phyloP scores from a whole-genome alignment of 2,888 invertebrate species.

The Syrphus vitripennis region DNA sequence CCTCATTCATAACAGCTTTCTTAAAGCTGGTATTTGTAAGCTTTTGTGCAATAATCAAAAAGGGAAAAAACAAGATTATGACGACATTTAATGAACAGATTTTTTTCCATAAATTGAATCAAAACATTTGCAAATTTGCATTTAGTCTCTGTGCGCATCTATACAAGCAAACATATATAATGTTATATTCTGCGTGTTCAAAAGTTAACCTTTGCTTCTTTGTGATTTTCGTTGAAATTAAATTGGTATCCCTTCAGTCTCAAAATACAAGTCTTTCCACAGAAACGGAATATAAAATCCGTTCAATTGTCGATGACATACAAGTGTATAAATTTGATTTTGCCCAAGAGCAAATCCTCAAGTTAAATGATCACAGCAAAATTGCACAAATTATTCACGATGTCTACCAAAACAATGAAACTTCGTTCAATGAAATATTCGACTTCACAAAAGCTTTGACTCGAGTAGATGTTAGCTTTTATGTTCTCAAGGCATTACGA shows the following conservation, averaged over 20 bases:
- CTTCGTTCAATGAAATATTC: background rate
- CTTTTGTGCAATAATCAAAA: background rate
- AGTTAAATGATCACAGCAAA: background rate
- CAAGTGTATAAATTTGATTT: background rate
- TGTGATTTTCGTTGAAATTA: background rate
- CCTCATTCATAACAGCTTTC: too few species aligned
- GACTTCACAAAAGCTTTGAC: slow-evolving; percentile 2
- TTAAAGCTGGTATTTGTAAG: background rate
- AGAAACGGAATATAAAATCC: background rate
- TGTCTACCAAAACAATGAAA: background rate
- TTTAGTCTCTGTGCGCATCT: background rate
- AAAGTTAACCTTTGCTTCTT: background rate
- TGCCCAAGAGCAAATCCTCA: background rate
- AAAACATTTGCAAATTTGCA: background rate
- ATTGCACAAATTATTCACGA: background rate
- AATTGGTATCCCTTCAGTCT: background rate
- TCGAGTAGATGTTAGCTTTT: background rate
- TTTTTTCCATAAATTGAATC: background rate
- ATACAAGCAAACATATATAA: background rate
- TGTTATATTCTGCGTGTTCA: background rate
- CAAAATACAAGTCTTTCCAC: background rate
- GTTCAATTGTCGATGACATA: slow-evolving; percentile 1
- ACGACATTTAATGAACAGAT: background rate
- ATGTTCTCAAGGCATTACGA: background rate
- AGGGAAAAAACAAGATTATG: background rate